Base-by-base conservation (phyloP, 2,888 invertebrate species). In the Clostera curtula region DNA sequence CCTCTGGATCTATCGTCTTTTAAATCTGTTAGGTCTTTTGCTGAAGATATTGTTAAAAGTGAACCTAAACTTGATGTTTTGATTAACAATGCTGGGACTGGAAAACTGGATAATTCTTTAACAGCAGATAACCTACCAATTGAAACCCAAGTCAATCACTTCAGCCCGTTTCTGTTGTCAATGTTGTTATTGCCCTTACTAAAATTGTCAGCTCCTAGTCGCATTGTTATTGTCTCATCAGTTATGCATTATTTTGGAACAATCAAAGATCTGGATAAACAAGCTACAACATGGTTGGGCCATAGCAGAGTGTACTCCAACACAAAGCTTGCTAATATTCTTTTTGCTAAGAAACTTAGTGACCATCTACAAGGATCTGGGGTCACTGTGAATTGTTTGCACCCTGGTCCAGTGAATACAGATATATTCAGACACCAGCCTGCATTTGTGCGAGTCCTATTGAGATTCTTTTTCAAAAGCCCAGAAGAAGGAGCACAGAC, bases 141-240 rank as follows among this genome's bases (percentile, higher is more conserved):
- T 45, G 95, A 93, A 9, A 92, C 93, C 87, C 95, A 93, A 12
- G 92, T 95, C 2, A 97, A 97, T 66, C 91, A 96, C 57, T 93
- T 93, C 64, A 95, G 95, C 0, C 95, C 95, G 8, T 97, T 95
- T 64, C 80, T 97, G 19, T 84, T 97, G 9, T 96, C 96, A 0
- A 92, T 93, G 62, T 84, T 95, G 8, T 80, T 97, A 5, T 86
- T 93, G 36, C 93, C 92, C 61, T 61, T 92, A 13, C 52, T 93
- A 34, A 92, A 90, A 64, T 82, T 84, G 33, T 89, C 91, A 1
- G 82, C 85, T 0, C 90, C 91, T 0, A 88, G 91, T 25, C 86
- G 94, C 13, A 88, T 94, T 0, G 86, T 94, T 0, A 87, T 92
- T 8, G 92, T 93, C 0, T 91, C 93, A 0, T 93, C 93, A 0